Conservation (phyloP, 1,140 invertebrate species). For the Bombyx mandarina region DNA sequence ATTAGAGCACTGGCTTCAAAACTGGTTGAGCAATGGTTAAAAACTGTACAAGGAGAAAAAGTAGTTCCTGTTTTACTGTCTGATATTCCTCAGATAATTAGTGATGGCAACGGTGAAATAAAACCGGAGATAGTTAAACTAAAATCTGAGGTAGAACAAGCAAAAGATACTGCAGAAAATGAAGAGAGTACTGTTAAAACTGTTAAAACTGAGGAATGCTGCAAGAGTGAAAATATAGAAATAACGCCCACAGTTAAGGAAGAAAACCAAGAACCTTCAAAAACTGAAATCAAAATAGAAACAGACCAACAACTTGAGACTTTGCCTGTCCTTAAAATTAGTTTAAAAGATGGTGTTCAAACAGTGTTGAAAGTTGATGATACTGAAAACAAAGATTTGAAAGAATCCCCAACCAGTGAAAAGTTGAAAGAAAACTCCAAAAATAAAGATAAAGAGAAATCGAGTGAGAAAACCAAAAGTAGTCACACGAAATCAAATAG, state of each 20-base stretch:
- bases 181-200: conserved; percentile 3
- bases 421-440: conserved; percentile 60
- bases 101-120: conserved; percentile 28
- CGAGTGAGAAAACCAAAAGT: conserved; percentile 57
- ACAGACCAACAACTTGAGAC: conserved; percentile 47
- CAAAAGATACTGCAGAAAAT: too few relatives aligned
- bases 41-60: conserved; percentile 82
- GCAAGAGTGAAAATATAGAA: conserved; percentile 7
- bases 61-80: conserved; percentile 41
- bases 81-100: conserved; percentile 51
- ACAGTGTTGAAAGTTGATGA: conserved; percentile 77
- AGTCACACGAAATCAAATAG: conserved; percentile 64
- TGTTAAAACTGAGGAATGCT: conserved; percentile 11
- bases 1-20: conserved; percentile 81
- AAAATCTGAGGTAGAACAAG: too few relatives aligned
- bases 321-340: conserved; percentile 74
- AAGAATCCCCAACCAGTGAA: conserved; percentile 48
- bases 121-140: conserved; percentile 4
- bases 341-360: conserved; percentile 81
- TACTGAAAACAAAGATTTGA: conserved; percentile 42
- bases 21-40: conserved; percentile 92
- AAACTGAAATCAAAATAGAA: conserved; percentile 35
- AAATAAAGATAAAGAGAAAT: conserved; percentile 52
- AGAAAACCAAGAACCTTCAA: neutral
- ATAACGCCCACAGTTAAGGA: neutral